Evolutionary conservation across 1,140 invertebrate species (phyloP), one percentile per base, ranked within the genome.

Genomic region (Psilanteris sp.): DNA sequence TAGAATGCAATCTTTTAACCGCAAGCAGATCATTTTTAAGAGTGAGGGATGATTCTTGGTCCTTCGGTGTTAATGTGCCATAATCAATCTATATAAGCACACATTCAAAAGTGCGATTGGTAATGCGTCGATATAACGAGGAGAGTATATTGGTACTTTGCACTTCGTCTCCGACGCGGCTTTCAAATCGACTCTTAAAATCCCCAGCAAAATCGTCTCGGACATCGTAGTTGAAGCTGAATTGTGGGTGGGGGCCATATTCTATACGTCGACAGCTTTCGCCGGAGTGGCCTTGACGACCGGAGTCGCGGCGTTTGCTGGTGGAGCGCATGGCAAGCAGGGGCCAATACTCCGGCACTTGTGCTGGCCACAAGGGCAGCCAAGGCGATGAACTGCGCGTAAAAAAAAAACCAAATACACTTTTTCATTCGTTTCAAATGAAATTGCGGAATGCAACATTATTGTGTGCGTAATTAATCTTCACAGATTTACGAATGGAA

Each of bases 181-280:
- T 26, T n/a, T 91, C 90, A 32, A 89, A 84, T 54, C 90, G 89
- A 36, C 81, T 87, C 79, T 91, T 91, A 13, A 85, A 82, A 68
- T 91, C 90, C 0, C 91, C 89, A 73, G 88, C 91, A 54, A 89
- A 71, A 1, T 83, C 76, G 37, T 91, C 91, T 62, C 90, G 87
- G 10, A 91, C 89, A 67, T 89, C 87, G 79, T 91, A 91, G 16
- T 88, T 86, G 72, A 86, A 91, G 70, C 80, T 87, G 86, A 91
- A 91, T 77, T 91, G 90, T 4, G 90, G 90, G 57, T 89, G 82
- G 4, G 90, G 87, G 77, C 91, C 90, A 74, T 59, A 86, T 26
- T 85, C 79, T n/a, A n/a, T 0, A 74, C 77, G 24, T 85, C 83
- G 3, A 85, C 77, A 3, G 79, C 36, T 32, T 82, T 80, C 4